Percentiles rank a stretch among this genome's conserved stretches.
These are phyloP conservation scores for Bettongia penicillata DNA, from an alignment of 2,113 vertebrate species.

Conservation along the genomic window DNA sequence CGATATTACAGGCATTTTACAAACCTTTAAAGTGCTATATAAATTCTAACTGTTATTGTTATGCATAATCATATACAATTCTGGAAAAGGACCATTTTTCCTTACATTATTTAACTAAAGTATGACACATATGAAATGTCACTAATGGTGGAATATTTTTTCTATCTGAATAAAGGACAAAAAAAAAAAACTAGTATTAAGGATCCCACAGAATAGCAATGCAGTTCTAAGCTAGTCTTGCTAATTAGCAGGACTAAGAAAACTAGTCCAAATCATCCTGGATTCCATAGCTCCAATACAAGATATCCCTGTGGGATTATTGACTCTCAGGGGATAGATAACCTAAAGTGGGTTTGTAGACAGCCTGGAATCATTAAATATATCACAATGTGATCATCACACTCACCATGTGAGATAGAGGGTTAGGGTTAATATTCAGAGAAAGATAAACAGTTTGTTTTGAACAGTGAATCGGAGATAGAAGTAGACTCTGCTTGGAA, in stretches of 20 bases:
- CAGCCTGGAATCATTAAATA: not conserved
- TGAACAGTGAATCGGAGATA: not conserved
- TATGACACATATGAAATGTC: not conserved
- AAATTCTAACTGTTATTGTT: conserved; percentile 1
- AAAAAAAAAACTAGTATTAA: not conserved
- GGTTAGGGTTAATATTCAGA: not conserved
- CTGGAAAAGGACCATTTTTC: not conserved
- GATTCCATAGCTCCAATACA: too few relatives aligned
- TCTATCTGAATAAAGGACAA: not conserved
- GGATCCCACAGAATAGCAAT: too few relatives aligned
- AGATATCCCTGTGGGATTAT: too few relatives aligned
- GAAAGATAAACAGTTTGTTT: not conserved
- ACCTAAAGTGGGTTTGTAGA: not conserved
- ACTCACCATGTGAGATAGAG: not conserved
- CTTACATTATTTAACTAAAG: not conserved
- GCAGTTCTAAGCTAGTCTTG: too few relatives aligned
- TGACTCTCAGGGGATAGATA: too few relatives aligned
- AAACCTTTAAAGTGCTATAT: not conserved
- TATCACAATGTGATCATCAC: not conserved
- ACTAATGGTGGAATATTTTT: not conserved
- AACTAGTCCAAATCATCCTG: too few relatives aligned
- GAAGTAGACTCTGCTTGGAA: not conserved
- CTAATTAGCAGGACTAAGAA: too few relatives aligned
- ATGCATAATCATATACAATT: not conserved
- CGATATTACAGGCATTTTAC: not conserved